phyloP scores from a whole-genome alignment of 2,113 vertebrate genomes.

The Elachura formosa region DNA sequence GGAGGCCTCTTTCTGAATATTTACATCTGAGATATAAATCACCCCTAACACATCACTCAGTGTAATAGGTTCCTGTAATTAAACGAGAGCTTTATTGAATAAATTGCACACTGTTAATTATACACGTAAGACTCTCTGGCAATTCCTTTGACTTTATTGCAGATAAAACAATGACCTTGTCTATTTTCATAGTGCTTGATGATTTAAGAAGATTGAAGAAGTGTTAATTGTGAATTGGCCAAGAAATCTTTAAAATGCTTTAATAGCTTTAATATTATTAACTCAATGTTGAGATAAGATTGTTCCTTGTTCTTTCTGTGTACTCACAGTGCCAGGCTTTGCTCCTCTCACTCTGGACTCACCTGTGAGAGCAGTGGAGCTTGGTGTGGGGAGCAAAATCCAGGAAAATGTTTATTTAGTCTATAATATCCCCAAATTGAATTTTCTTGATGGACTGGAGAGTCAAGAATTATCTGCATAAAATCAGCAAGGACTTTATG shows the following conservation, averaged over 20 bases:
- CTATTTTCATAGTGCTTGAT: neutral
- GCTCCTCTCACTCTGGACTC: neutral
- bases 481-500: neutral
- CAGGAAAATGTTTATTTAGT: neutral
- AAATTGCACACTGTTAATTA: slow-evolving; percentile 48
- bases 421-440: neutral
- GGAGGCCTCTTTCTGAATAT: neutral
- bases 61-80: slow-evolving; percentile 20
- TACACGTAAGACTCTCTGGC: neutral
- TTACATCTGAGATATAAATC: slow-evolving; percentile 8
- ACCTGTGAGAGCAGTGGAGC: neutral
- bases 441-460: neutral
- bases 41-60: neutral
- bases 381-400: neutral
- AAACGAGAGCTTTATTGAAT: slow-evolving; percentile 46
- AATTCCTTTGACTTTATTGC: slow-evolving; percentile 35
- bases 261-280: neutral
- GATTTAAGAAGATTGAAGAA: neutral
- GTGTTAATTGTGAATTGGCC: neutral
- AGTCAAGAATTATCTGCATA: neutral
- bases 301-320: neutral
- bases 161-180: slow-evolving; percentile 40
- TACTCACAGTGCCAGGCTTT: neutral
- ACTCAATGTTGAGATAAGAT: neutral
- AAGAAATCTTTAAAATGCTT: neutral